Evolutionary conservation across 2,797 vertebrate species (phyloP).

Genomic region (Nannoperca obscura): DNA sequence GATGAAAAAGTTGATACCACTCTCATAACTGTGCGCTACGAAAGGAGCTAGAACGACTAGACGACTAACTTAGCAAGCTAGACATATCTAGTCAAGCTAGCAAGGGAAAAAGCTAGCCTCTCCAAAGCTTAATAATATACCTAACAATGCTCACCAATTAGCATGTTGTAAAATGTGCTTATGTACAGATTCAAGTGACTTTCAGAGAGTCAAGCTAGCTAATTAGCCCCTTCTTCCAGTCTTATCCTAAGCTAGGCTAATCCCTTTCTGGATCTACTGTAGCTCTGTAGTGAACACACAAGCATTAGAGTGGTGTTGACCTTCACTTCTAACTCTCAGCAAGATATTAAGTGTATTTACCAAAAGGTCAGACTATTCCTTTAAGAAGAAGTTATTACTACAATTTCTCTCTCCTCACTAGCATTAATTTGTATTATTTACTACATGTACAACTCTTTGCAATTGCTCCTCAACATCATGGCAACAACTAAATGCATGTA

Average conservation of each 20-base stretch:
- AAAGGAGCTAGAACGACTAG: neutral
- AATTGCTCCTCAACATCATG: neutral
- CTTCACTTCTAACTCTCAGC: neutral
- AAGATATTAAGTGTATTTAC: neutral
- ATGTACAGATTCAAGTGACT: no score
- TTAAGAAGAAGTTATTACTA: neutral
- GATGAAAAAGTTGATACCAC: neutral
- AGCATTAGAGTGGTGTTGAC: neutral
- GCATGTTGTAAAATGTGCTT: neutral
- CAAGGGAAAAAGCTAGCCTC: neutral
- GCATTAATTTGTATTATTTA: neutral
- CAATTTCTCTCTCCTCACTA: neutral
- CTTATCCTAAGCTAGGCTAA: neutral
- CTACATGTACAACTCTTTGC: neutral
- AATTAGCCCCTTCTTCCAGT: neutral
- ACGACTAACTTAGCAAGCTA: neutral
- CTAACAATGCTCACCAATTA: neutral
- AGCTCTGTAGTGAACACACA: neutral
- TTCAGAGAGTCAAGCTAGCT: neutral
- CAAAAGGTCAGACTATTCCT: neutral
- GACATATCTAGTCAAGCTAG: neutral
- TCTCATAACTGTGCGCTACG: neutral
- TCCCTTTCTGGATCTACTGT: neutral
- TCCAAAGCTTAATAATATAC: neutral
- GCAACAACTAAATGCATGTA: neutral